Base-by-base conservation (phyloP, 2,113 vertebrate species). In the Rhadina sibilatrix region DNA sequence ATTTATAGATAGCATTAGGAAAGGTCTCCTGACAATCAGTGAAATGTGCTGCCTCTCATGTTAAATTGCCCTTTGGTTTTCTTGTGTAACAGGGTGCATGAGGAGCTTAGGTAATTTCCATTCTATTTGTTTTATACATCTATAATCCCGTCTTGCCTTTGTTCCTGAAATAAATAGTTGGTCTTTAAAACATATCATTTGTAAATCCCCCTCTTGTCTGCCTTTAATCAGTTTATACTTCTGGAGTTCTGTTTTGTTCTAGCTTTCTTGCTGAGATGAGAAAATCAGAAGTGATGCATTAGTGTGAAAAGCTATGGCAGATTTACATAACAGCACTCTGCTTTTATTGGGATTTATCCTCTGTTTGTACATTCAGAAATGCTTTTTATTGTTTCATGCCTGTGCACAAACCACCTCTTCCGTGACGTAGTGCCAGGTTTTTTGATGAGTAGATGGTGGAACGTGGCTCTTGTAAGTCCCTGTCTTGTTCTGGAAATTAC, bases 181-280 rank as follows among this genome's bases (percentile, higher is more conserved):
- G n/a, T 90, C 85, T 97, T 91, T 90, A 89, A 92, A 96, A 74
- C 16, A 17, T 49, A 72, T 70, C 25, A 69, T 81, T 93, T 66
- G 49, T 89, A 93, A 97, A 97, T 96, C 93, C 88, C 28, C 46
- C 72, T 85, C 91, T 94, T 93, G 84, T 80, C 78, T 77, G 64
- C 56, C 57, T 90, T 38, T 93, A 95, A 95, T 95, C 93, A 95
- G 90, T 91, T 95, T 95, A 88, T 90, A 68, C 90, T 90, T 86
- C n/a, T 78, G 40, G 80, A 91, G 78, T 80, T 93, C 6, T 22
- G 66, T 83, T 91, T 87, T 70, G 65, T 81, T 93, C 79, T 35
- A 20, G 64, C 76, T 90, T 93, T 90, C 85, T 96, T 93, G 69
- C 76, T 35, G 80, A 86, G 90, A 92, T 86, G 92, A 94, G 91